Evolutionary conservation across 2,888 invertebrate genomes (phyloP).

Genomic region (Eilema caniola): DNA sequence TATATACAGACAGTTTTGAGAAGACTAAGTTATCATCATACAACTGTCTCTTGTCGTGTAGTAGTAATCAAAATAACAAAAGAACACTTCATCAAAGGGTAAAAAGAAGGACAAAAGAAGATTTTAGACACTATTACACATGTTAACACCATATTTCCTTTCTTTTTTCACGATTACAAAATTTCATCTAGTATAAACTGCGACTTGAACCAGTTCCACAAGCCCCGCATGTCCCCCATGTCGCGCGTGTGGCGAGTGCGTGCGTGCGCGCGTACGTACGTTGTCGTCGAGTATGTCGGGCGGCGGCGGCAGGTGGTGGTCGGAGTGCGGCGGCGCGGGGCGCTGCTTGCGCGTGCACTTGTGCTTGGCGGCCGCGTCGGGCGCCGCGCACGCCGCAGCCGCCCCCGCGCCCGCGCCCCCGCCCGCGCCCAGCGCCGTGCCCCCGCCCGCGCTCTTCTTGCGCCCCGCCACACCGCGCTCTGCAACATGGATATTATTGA

Average conservation of each 20-base stretch:
- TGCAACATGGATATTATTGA: slow-evolving; percentile 8
- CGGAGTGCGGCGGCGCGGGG: slow-evolving; percentile 73
- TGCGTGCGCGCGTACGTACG: slow-evolving; percentile 58
- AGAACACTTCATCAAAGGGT: too few relatives aligned
- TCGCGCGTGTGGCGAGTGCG: not conserved
- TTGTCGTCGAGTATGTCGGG: slow-evolving; percentile 79
- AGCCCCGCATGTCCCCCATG: not conserved
- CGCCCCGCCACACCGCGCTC: slow-evolving; percentile 51
- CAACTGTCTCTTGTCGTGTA: too few relatives aligned
- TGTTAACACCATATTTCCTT: too few relatives aligned
- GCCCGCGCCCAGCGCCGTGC: slow-evolving; percentile 32
- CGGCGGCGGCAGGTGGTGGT: slow-evolving; percentile 84
- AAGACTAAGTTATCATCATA: too few relatives aligned
- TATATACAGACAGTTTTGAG: too few relatives aligned
- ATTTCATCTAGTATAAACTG: too few relatives aligned
- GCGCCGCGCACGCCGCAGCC: slow-evolving; percentile 48
- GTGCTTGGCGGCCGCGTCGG: slow-evolving; percentile 35
- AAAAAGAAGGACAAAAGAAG: too few relatives aligned
- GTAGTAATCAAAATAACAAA: too few relatives aligned
- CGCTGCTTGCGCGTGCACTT: slow-evolving; percentile 59
- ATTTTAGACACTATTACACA: too few relatives aligned
- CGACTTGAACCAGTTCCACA: not conserved
- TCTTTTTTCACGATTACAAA: too few relatives aligned
- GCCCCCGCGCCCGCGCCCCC: slow-evolving; percentile 51
- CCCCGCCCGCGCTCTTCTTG: slow-evolving; percentile 48